Percentiles rank a stretch among this genome's conserved stretches.
phyloP scores from a whole-genome alignment of 2,888 invertebrate genomes.

The Archips xylosteana region DNA sequence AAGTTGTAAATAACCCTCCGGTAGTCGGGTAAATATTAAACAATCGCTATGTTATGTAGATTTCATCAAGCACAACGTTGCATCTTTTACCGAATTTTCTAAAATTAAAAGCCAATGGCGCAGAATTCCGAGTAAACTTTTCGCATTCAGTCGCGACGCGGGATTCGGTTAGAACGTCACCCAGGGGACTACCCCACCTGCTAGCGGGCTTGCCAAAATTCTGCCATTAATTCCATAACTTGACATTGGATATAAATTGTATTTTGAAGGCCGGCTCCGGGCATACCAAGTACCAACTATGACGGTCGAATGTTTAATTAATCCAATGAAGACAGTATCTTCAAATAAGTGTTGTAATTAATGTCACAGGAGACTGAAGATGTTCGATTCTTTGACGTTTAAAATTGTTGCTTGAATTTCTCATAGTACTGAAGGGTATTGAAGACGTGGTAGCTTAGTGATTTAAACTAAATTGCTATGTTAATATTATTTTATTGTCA shows the following conservation, averaged over 20 bases:
- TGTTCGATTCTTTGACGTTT: not conserved
- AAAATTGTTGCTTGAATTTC: not conserved
- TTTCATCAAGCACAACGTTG: constrained; percentile 16
- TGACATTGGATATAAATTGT: constrained; percentile 59
- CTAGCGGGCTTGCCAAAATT: constrained; percentile 57
- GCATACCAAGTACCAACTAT: not conserved
- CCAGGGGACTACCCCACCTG: constrained; percentile 57
- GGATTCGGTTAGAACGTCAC: constrained; percentile 56
- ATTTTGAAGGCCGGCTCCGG: constrained; percentile 12
- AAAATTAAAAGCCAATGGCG: constrained; percentile 57
- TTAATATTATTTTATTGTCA: no score
- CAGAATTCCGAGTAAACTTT: constrained; percentile 61
- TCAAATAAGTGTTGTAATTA: not conserved
- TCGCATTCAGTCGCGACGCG: constrained; percentile 62
- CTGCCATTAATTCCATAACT: constrained; percentile 66
- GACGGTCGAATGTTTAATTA: constrained; percentile 11
- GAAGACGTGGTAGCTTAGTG: no score
- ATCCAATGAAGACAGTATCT: not conserved
- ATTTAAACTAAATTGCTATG: no score
- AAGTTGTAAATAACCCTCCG: no score
- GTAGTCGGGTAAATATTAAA: no score
- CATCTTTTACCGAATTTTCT: constrained; percentile 52
- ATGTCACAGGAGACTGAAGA: not conserved
- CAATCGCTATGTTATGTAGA: not conserved
- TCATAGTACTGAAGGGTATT: no score